Evolutionary conservation across 2,113 vertebrate species (phyloP).

Genomic region (Bos taurus): DNA sequence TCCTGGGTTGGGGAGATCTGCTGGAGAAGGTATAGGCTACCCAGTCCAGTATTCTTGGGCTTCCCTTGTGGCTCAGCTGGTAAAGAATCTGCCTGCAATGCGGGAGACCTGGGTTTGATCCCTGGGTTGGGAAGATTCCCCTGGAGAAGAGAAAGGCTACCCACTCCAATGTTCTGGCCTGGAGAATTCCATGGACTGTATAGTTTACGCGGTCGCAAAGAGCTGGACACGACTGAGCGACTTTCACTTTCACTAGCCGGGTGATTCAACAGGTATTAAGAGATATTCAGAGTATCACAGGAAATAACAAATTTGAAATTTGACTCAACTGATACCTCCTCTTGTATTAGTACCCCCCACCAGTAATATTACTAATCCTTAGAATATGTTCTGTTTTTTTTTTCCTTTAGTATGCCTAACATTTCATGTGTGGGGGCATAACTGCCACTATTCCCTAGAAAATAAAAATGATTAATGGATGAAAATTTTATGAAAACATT

Average conservation of each 20-base stretch:
- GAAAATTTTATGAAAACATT: neutral
- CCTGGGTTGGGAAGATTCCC: neutral
- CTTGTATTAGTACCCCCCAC: neutral
- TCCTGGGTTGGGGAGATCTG: neutral
- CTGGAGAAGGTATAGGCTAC: neutral
- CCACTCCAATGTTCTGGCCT: neutral
- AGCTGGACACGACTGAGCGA: neutral
- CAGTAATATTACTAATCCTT: neutral
- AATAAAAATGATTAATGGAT: neutral
- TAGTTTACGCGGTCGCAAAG: fast-evolving
- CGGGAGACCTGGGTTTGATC: neutral
- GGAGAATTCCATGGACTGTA: neutral
- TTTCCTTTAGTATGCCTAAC: neutral
- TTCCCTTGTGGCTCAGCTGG: neutral
- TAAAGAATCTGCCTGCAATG: neutral
- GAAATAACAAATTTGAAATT: neutral
- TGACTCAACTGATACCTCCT: neutral
- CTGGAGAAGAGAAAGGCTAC: neutral
- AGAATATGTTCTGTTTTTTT: neutral
- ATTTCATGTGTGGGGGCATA: neutral
- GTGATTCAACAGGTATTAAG: neutral
- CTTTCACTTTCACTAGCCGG: neutral
- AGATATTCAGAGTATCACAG: neutral
- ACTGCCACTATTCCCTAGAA: neutral
- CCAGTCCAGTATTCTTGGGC: neutral